Percentiles rank a stretch among this genome's conserved stretches.
Evolutionary conservation across 2,888 invertebrate species (phyloP).

Genomic region (Chymomyza caudatula): DNA sequence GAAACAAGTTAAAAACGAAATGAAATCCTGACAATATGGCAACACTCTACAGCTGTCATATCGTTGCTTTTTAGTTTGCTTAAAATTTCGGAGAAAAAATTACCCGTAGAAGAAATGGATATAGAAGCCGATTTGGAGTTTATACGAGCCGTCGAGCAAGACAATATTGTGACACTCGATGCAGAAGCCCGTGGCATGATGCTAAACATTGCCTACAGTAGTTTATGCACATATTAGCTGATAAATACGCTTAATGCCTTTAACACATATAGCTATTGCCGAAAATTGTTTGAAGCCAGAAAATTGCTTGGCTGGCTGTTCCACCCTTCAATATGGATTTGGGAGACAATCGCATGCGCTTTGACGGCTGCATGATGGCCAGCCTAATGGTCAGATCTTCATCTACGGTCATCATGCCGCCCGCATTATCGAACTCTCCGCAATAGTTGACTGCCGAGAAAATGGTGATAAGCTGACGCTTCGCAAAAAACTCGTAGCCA

Average conservation of each 20-base stretch:
- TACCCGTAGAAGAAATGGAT: background rate
- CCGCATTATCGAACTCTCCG: slow-evolving; percentile 95
- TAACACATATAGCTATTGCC: no score
- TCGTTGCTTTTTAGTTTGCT: no score
- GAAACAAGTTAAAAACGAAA: background rate
- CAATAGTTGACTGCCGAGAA: no score
- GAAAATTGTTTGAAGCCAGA: no score
- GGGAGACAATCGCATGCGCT: background rate
- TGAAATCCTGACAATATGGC: background rate
- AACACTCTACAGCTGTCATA: background rate
- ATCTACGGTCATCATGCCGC: slow-evolving; percentile 87
- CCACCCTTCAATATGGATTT: no score
- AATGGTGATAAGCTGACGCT: no score
- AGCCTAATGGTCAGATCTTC: slow-evolving; percentile 16
- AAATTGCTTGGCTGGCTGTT: no score
- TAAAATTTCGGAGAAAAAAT: background rate
- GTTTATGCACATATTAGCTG: no score
- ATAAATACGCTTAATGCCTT: background rate
- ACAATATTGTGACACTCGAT: background rate
- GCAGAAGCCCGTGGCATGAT: background rate
- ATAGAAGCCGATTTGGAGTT: background rate
- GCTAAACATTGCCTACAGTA: background rate
- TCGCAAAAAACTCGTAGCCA: no score
- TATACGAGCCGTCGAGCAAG: background rate
- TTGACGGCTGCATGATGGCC: slow-evolving; percentile 29